Conservation (phyloP, 2,797 vertebrate species). For the Enteromius afrohamiltoni region DNA sequence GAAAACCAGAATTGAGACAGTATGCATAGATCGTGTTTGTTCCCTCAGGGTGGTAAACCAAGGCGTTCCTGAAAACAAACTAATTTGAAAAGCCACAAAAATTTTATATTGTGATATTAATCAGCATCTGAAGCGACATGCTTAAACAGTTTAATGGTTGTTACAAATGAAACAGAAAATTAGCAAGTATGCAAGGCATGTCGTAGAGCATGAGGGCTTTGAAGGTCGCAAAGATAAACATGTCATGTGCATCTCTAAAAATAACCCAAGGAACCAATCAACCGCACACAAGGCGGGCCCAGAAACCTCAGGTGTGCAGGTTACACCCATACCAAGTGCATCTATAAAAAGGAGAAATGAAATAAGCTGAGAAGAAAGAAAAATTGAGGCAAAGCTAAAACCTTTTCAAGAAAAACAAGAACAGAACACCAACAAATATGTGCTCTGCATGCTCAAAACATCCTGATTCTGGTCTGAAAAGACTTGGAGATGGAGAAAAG, state of each 20-base stretch:
- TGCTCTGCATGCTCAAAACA: conserved; percentile 10
- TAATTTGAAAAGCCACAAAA: conserved; percentile 32
- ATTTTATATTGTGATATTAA: background rate
- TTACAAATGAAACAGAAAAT: background rate
- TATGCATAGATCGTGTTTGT: background rate
- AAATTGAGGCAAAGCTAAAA: background rate
- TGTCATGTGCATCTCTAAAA: conserved; percentile 50
- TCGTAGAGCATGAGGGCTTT: background rate
- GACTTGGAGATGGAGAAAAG: conserved; percentile 37
- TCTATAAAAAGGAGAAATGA: conserved; percentile 55
- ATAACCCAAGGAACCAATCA: conserved; percentile 46
- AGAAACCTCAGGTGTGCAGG: conserved; percentile 45
- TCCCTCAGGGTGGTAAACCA: background rate
- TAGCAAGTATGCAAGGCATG: conserved; percentile 30
- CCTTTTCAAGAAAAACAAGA: background rate
- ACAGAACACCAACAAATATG: conserved; percentile 9
- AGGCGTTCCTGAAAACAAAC: background rate
- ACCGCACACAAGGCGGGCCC: conserved; percentile 12
- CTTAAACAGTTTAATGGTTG: background rate
- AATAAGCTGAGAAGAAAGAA: conserved; percentile 12
- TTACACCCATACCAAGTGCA: conserved; percentile 54
- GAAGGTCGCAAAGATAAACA: conserved; percentile 2
- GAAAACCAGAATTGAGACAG: background rate
- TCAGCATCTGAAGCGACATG: conserved; percentile 31
- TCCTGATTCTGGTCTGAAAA: conserved; percentile 24